Conservation (phyloP, 64 coral and sea anemone genomes). For the Montipora foliosa region DNA sequence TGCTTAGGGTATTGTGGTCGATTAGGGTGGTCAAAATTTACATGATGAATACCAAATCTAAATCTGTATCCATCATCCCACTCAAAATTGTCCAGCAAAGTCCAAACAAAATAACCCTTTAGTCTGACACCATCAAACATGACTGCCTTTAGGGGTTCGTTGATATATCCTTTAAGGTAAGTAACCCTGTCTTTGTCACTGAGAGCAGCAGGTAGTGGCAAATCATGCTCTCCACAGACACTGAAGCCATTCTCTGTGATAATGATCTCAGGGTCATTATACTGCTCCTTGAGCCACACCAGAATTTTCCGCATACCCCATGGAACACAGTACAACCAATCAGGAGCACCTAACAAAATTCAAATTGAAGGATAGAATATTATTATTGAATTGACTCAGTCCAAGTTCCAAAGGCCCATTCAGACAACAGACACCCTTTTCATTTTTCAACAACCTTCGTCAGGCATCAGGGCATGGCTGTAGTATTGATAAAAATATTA, state of each 20-base stretch:
- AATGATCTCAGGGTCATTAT: constrained; percentile 87
- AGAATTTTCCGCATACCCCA: constrained; percentile 89
- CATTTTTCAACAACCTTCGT: too few relatives aligned
- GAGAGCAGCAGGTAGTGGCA: constrained; percentile 37
- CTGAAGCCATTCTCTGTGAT: constrained; percentile 96
- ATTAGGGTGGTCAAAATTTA: constrained; percentile 74
- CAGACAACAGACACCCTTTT: too few relatives aligned
- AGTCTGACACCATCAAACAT: constrained; percentile 65
- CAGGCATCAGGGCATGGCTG: too few relatives aligned
- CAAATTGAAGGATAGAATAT: not conserved
- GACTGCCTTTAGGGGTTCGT: constrained; percentile 70
- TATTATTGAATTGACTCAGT: not conserved
- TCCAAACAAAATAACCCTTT: constrained; percentile 85
- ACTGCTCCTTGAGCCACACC: constrained; percentile 85
- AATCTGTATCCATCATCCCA: constrained; percentile 82
- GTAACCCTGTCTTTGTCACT: constrained; percentile 73
- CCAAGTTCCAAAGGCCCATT: too few relatives aligned
- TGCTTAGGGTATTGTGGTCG: constrained; percentile 66
- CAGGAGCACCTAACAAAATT: constrained; percentile 64
- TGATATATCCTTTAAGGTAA: constrained; percentile 74
- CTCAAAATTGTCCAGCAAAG: constrained; percentile 86
- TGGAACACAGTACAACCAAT: constrained; percentile 85
- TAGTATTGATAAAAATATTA: too few relatives aligned
- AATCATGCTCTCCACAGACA: constrained; percentile 58
- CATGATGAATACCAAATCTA: constrained; percentile 89